Evolutionary conservation across 2,113 vertebrate genomes (phyloP).

Genomic region (Nannobrachium achirus): DNA sequence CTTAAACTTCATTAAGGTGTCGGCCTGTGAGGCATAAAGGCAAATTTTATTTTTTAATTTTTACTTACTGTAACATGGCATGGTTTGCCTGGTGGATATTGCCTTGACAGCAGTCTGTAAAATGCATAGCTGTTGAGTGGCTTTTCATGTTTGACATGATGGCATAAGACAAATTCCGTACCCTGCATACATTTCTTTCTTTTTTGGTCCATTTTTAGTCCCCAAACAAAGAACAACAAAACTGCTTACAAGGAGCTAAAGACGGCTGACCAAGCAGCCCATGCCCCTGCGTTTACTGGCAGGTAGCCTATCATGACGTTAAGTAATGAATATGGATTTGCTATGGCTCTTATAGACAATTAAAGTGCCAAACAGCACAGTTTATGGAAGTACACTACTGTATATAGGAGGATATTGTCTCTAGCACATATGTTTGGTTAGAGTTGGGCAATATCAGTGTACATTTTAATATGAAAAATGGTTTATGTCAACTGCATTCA

Average conservation of each 20-base stretch:
- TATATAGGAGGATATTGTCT: no score
- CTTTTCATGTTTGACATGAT: slow-evolving; percentile 48
- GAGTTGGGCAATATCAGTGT: no score
- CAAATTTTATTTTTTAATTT: no score
- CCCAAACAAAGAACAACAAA: slow-evolving; percentile 65
- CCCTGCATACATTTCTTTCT: slow-evolving; percentile 34
- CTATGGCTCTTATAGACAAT: neutral
- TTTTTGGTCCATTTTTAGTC: slow-evolving; percentile 25
- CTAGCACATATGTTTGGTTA: no score
- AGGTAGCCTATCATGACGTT: slow-evolving; percentile 22
- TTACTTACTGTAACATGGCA: no score
- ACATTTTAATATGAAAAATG: no score
- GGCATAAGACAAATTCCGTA: slow-evolving; percentile 53
- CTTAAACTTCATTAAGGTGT: no score
- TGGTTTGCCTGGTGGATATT: no score
- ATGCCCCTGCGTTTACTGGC: slow-evolving; percentile 40
- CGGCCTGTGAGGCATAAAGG: no score
- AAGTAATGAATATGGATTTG: slow-evolving; percentile 33
- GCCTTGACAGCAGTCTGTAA: slow-evolving; percentile 31
- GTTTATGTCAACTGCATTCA: no score
- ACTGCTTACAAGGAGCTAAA: slow-evolving; percentile 54
- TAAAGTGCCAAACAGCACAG: neutral
- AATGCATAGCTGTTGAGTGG: neutral
- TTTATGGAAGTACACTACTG: no score
- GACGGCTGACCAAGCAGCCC: slow-evolving; percentile 51